Base-by-base conservation (phyloP, 1,140 invertebrate genomes). In the Tetramorium alpestre region DNA sequence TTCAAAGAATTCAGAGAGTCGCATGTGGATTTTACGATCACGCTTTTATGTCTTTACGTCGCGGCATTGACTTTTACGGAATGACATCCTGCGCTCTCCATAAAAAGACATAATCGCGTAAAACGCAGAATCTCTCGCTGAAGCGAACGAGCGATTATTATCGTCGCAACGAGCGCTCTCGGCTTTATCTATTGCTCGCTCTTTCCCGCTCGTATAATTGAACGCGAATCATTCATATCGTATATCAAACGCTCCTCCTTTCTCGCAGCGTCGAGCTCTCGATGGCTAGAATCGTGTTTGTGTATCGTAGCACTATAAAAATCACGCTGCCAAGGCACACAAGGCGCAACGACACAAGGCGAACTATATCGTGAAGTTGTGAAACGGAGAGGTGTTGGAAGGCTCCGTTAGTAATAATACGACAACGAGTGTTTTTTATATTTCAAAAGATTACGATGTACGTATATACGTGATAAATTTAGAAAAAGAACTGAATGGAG, bases 141-240 rank as follows among this genome's bases (percentile, higher is more conserved):
- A 78, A 78, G 44, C 44, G 25, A 64, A 78, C 58, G 58, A 49
- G 58, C 58, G 75, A 78, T 78, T 78, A 78, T 77, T 64, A 77
- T 78, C 75, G 18, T 47, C 13, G 41, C 75, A 41, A 47, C 41
- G 25, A 78, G 25, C 41, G 25, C 58, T 6, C 41, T 64, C 22
- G 58, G 58, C 41, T 65, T 78, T 64, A 64, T 78, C 75, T 65
- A 33, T 54, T 18, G 58, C 18, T 47, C 10, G 58, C 18, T 25
- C 18, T 64, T 10, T 78, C 38, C 44, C 58, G 56, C 22, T 77
- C 41, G 11, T 65, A 64, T 64, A 78, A 62, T 77, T 78, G 58
- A 78, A 78, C 75, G 58, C 41, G 75, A 78, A 78, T 78, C 58
- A 64, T 78, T 78, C 41, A 64, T 64, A 78, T 78, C 75, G 58